Evolutionary conservation across 2,113 vertebrate genomes (phyloP).

Genomic region (Rhinopomastus cyanomelas): DNA sequence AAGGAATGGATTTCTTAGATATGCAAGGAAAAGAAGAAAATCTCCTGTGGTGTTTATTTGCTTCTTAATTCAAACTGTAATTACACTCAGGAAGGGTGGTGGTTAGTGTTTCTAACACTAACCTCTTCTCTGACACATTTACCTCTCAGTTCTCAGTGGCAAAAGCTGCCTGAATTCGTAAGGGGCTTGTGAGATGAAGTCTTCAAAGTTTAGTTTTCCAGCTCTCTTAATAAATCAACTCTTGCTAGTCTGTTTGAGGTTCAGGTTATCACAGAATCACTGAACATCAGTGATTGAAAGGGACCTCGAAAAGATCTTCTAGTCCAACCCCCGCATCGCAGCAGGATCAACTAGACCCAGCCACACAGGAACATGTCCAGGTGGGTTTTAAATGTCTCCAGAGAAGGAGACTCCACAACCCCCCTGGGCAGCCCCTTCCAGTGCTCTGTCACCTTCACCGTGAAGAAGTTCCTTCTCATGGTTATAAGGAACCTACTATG

Average conservation of each 20-base stretch:
- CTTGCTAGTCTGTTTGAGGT: background rate
- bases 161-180: background rate
- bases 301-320: too few species aligned
- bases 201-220: background rate
- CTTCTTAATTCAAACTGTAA: slow-evolving; percentile 4
- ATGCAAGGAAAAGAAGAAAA: background rate
- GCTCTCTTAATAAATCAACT: background rate
- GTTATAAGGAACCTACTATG: too few species aligned
- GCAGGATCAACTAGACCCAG: too few species aligned
- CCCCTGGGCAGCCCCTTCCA: too few species aligned
- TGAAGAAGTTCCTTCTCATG: too few species aligned
- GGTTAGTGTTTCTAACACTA: background rate
- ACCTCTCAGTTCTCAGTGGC: background rate
- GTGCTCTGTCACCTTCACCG: too few species aligned
- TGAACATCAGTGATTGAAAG: too few species aligned
- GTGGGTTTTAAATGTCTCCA: too few species aligned
- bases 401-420: too few species aligned
- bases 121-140: background rate
- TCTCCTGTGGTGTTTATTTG: background rate
- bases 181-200: background rate
- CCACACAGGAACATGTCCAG: too few species aligned
- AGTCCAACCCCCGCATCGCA: too few species aligned
- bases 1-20: background rate
- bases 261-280: too few species aligned
- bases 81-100: background rate